phyloP scores from a whole-genome alignment of 2,113 vertebrate genomes.

The Nematolebias whitei region DNA sequence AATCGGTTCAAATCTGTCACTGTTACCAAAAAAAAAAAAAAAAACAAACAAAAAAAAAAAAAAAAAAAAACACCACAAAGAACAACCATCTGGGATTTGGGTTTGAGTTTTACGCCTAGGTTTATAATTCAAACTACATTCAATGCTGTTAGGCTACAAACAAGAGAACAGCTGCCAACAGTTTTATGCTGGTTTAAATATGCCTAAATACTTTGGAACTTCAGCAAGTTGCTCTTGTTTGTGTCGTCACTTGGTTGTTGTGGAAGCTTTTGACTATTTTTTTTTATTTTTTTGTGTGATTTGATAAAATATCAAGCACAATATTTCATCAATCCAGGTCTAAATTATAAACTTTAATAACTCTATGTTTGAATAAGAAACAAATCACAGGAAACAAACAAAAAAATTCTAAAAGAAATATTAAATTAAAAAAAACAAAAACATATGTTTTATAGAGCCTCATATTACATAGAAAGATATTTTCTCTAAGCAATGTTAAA shows the following conservation, averaged over 20 bases:
- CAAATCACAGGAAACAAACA: background rate
- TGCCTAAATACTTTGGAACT: constrained; percentile 25
- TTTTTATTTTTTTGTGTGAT: constrained; percentile 7
- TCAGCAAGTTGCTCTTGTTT: constrained; percentile 4
- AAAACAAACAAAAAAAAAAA: constrained; percentile 1
- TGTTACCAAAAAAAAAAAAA: background rate
- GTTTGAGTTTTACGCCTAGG: background rate
- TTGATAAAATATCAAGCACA: background rate
- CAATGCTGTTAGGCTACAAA: constrained; percentile 13
- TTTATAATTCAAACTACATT: background rate
- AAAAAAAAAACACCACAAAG: constrained; percentile 7
- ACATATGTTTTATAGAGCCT: background rate
- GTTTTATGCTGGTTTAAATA: constrained; percentile 12
- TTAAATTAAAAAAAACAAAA: no score
- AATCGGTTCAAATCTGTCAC: background rate
- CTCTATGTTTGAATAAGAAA: background rate
- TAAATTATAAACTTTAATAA: background rate
- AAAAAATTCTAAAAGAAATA: no score
- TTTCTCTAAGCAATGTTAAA: background rate
- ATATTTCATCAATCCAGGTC: constrained; percentile 1
- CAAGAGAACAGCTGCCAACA: constrained; percentile 14
- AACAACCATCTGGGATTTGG: background rate
- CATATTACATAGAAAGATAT: background rate
- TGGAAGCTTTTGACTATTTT: background rate
- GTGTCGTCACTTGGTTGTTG: background rate